Base-by-base conservation (phyloP, 2,797 vertebrate species). In the Pogoniulus pusillus region DNA sequence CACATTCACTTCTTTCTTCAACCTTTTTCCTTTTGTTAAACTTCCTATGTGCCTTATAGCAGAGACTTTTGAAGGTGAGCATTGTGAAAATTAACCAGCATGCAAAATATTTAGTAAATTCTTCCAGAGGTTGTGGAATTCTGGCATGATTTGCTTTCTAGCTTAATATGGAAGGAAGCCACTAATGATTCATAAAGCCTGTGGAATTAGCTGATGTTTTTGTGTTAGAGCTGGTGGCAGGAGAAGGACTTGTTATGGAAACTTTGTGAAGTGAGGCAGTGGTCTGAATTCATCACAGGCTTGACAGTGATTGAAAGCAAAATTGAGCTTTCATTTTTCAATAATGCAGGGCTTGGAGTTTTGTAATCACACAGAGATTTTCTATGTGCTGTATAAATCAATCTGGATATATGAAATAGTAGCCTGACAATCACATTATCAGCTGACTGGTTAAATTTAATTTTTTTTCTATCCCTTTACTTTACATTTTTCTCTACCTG, bases 291-390 rank as follows among this genome's bases (percentile, higher is more conserved):
- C 68, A 49, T 84, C 76, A 26, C 2, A 3, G 43, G 7, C 76
- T 77, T 73, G 64, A 9, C 71, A 66, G 80, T 54, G 75, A 86
- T 47, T 32, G 69, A 87, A 85, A 75, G 51, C 76, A 64, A 75
- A 89, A 78, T 78, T 58, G 91, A 82, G 59, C 74, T 92, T 92
- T 87, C 85, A 72, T 91, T 93, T 87, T 62, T 55, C 87, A 72
- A 0, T 79, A 14, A 51, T 8, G 68, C 8, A 22, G 41, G 60
- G 37, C 63, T 91, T 53, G 76, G 76, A 81, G 89, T 68, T 91
- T 27, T 72, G 66, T 70, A 51, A 87, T 85, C 77, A 51, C 90
- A 16, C 7, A 1, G 74, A 87, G 90, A 23, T 90, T 92, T 78
- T 62, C 82, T 88, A 90, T 66, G 34, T 75, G 90, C 90, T 89